Evolutionary conservation across 2,888 invertebrate genomes (phyloP), one percentile per base, ranked within the genome.

Genomic region (Villa cingulata): DNA sequence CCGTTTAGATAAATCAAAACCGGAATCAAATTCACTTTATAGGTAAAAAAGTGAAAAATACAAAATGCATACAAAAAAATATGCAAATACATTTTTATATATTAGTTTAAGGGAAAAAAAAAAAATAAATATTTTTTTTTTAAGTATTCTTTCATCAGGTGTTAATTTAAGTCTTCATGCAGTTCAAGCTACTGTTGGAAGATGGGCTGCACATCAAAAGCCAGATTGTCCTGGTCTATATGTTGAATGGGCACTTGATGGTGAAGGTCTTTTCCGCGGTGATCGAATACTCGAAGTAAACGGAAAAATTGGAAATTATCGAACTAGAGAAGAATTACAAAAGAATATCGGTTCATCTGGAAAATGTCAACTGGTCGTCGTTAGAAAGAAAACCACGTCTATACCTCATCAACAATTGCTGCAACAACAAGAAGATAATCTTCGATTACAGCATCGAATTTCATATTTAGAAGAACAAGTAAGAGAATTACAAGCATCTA

Each of bases 401-500:
- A 64, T 65, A 46, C 66, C 66, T 2, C 67, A 69, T 39, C 67
- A 68, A 49, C 66, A 66, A 47, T 52, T 67, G 1, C 59, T 65
- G 34, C 64, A 65, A 51, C 64, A 72, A 18, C 78, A 81, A 58
- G 75, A 82, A 19, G 89, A 89, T 68, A 89, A 88, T 70, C 79
- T 87, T 51, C 74, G 89, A 44, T 74, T 90, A 50, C 87, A 87
- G 15, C 90, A 90, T 66, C 75, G 90, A 55, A 90, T 90, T 59
- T 86, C 87, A 2, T 90, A 90, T 66, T 74, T 91, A 49, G 90
- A 91, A 66, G 89, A 90, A 62, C 89, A 89, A 69, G 87, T 87
- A 54, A 71, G 74, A 1, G 78, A 80, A 56, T 65, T 81, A 43
- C 72, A 80, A 46, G 65, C 54, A 2, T 56, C 57, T 3, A 68